phyloP scores from a whole-genome alignment of 2,113 vertebrate genomes.

The Sinosuthora webbiana region DNA sequence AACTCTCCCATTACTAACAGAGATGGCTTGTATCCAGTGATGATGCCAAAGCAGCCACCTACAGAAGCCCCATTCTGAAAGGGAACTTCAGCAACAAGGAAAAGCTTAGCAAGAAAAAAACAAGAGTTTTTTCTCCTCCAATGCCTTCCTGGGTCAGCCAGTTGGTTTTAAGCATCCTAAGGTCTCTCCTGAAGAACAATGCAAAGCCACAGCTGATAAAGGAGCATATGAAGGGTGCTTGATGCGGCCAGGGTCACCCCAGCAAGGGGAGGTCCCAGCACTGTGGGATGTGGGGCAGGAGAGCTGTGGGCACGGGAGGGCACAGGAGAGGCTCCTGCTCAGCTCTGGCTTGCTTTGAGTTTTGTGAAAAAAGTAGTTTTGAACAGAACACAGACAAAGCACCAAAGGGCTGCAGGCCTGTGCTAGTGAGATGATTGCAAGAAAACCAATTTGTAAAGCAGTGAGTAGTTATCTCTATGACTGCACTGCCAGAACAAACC shows the following conservation, averaged over 20 bases:
- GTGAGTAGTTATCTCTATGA: neutral
- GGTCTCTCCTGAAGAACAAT: neutral
- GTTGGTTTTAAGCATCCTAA: neutral
- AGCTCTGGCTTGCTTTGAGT: neutral
- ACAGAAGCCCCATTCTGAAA: neutral
- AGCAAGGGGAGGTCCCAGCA: neutral
- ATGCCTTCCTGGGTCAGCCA: neutral
- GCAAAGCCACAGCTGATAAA: rapidly evolving
- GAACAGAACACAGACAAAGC: neutral
- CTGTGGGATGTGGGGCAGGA: neutral
- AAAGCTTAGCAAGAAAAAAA: neutral
- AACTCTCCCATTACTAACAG: neutral
- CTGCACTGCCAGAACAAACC: conserved; percentile 9
- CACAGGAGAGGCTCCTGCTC: neutral
- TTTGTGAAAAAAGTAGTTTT: neutral
- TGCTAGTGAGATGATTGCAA: neutral
- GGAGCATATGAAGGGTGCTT: neutral
- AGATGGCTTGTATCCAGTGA: neutral
- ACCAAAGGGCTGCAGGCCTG: neutral
- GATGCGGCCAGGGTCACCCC: rapidly evolving
- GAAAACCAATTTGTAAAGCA: conserved; percentile 47
- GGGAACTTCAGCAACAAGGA: neutral
- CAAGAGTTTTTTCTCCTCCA: neutral
- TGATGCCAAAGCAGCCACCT: neutral
- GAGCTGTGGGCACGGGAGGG: rapidly evolving